Evolutionary conservation across 1,140 invertebrate species (phyloP).

Genomic region (Lysiphlebus fabarum): DNA sequence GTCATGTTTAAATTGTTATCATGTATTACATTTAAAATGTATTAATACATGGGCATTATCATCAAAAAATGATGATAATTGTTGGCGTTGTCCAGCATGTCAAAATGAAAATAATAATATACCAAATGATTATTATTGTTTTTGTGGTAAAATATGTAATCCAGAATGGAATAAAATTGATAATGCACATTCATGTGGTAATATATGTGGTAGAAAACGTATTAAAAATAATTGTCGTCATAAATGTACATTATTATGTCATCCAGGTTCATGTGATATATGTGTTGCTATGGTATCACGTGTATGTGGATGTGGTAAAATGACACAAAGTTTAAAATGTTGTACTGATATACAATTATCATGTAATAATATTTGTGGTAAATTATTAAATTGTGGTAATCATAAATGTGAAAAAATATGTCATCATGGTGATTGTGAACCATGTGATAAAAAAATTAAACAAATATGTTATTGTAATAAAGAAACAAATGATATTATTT

Average conservation of each 20-base stretch:
- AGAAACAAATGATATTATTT: constrained; percentile 52
- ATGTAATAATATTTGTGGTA: constrained; percentile 70
- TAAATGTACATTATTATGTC: constrained; percentile 83
- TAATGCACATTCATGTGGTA: constrained; percentile 85
- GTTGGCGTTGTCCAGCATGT: constrained; percentile 92
- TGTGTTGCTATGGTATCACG: constrained; percentile 58
- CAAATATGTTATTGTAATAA: constrained; percentile 65
- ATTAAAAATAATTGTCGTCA: constrained; percentile 67
- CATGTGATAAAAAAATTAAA: constrained; percentile 51
- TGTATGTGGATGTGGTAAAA: constrained; percentile 72
- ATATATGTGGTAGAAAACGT: constrained; percentile 70
- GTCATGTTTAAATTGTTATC: constrained; percentile 87
- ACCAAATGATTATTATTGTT: constrained; percentile 76
- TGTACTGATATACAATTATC: constrained; percentile 64
- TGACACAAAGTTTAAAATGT: constrained; percentile 68
- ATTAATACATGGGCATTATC: constrained; percentile 87
- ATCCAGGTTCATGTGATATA: constrained; percentile 83
- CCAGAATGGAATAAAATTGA: constrained; percentile 72
- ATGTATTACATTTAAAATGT: constrained; percentile 87
- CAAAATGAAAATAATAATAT: constrained; percentile 69
- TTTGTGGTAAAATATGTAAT: constrained; percentile 74
- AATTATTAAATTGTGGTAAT: constrained; percentile 58
- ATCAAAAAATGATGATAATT: constrained; percentile 66
- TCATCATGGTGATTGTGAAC: constrained; percentile 56
- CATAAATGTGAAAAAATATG: constrained; percentile 60